Percentiles rank a stretch among this genome's conserved stretches.
phyloP scores from a whole-genome alignment of 1,140 invertebrate species.

The Metopolophium dirhodum region DNA sequence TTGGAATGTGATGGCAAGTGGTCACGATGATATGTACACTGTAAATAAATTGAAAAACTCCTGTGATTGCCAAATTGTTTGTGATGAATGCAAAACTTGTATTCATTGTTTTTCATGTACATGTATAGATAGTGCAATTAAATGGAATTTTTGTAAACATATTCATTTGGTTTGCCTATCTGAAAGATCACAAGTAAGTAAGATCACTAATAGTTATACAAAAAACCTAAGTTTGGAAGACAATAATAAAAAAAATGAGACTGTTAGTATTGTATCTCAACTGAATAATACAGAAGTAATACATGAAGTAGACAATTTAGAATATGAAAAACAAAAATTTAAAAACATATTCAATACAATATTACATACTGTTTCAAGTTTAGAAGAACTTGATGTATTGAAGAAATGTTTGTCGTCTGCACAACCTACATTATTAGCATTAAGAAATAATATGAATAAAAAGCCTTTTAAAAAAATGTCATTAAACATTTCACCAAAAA shows the following conservation, averaged over 20 bases:
- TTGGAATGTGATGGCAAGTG: too few species aligned
- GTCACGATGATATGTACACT: too few species aligned
- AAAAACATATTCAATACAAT: too few species aligned
- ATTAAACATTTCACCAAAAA: too few species aligned
- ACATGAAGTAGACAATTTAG: neutral
- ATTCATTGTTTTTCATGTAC: neutral
- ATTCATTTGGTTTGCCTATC: neutral
- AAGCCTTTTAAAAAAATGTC: too few species aligned
- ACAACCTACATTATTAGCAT: too few species aligned
- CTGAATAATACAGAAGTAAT: neutral
- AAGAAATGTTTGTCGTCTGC: too few species aligned
- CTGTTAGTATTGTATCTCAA: neutral
- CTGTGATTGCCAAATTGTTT: neutral
- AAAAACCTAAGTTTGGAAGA: neutral
- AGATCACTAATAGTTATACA: too few species aligned
- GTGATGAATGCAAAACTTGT: constrained; percentile 12
- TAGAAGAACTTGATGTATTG: too few species aligned
- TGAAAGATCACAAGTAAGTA: neutral
- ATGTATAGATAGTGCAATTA: neutral
- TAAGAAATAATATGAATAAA: too few species aligned
- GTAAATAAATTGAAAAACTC: neutral
- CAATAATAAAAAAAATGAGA: neutral
- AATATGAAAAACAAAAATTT: neutral
- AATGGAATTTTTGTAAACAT: neutral
- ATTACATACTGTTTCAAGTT: too few species aligned